Conservation (phyloP, 2,113 vertebrate species). For the Phyllopteryx taeniolatus region DNA sequence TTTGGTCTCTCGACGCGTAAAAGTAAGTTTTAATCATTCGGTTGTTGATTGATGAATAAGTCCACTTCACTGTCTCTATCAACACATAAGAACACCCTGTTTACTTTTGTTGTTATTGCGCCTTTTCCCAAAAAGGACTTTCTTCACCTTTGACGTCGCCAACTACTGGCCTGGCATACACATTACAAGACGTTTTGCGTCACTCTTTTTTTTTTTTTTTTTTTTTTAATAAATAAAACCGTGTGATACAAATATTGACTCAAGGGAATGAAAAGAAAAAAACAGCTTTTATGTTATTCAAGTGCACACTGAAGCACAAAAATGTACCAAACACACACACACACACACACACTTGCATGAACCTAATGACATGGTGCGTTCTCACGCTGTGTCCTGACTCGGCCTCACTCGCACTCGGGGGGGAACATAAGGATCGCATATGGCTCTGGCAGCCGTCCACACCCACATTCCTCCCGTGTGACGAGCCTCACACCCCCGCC, state of each 20-base stretch:
- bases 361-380: constrained; percentile 31
- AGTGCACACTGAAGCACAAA: neutral
- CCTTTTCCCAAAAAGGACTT: neutral
- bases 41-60: neutral
- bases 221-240: neutral
- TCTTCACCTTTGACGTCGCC: neutral
- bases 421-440: constrained; percentile 70
- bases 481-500: constrained; percentile 36
- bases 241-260: neutral
- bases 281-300: neutral
- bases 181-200: neutral
- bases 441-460: constrained; percentile 65
- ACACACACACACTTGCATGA: constrained; percentile 9
- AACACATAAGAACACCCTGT: no score
- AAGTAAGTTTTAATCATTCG: no score
- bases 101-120: neutral
- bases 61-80: neutral
- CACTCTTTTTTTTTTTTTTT: no score
- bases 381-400: constrained; percentile 62
- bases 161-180: neutral
- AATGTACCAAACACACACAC: neutral
- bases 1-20: neutral
- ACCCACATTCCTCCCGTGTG: constrained; percentile 71
- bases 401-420: constrained; percentile 48
- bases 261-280: neutral